These are phyloP conservation scores for Augiades crinisus DNA, from an alignment of 2,888 invertebrate species.

Conservation along the genomic window DNA sequence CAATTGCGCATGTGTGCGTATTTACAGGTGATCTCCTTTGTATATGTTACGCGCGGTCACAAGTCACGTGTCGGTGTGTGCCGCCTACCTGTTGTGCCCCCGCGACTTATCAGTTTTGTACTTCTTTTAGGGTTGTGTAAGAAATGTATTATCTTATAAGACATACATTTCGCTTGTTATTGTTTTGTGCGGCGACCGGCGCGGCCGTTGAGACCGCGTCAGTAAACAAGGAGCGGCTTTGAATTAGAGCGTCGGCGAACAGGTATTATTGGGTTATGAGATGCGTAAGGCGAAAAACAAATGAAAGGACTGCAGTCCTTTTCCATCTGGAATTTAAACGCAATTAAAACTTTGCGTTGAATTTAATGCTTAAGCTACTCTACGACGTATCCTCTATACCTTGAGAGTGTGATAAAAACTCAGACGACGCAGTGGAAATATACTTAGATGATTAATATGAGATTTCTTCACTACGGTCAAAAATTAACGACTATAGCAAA, in stretches of 20 bases:
- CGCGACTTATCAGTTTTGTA: constrained; percentile 66
- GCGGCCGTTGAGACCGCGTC: constrained; percentile 38
- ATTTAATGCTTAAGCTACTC: too few relatives aligned
- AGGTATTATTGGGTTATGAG: constrained; percentile 12
- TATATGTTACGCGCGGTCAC: constrained; percentile 63
- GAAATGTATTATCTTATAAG: constrained; percentile 54
- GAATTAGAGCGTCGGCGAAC: constrained; percentile 28
- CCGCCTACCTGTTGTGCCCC: constrained; percentile 72
- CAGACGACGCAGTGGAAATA: too few relatives aligned
- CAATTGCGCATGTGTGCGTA: constrained; percentile 41
- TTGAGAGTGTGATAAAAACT: too few relatives aligned
- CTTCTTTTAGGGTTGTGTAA: constrained; percentile 60
- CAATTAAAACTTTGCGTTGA: too few relatives aligned
- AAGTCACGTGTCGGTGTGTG: constrained; percentile 67
- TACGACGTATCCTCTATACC: too few relatives aligned
- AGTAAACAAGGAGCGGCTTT: constrained; percentile 37
- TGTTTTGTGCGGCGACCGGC: constrained; percentile 43
- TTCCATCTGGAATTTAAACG: too few relatives aligned
- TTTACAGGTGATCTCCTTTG: constrained; percentile 63
- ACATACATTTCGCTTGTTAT: constrained; percentile 48
- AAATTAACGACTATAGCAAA: too few relatives aligned
- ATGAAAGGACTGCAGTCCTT: too few relatives aligned
- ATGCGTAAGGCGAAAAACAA: constrained; percentile 1
- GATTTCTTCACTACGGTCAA: too few relatives aligned
- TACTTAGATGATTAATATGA: too few relatives aligned